These are phyloP conservation scores for Pseudonaja textilis DNA, from an alignment of 2,113 vertebrate species.

Conservation along the genomic window DNA sequence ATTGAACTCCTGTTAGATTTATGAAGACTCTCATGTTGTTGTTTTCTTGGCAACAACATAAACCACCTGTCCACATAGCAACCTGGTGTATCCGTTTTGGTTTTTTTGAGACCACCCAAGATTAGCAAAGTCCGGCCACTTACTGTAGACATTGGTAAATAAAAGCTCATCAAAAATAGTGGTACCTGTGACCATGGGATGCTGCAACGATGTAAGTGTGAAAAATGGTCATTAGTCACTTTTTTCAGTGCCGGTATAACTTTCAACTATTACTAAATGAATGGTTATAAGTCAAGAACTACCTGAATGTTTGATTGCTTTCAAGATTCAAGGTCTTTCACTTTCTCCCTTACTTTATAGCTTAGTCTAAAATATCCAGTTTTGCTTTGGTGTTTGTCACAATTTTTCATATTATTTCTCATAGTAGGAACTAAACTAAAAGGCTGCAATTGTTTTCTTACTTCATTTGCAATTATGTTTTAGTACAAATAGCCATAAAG, in stretches of 20 bases:
- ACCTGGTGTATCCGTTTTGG: not conserved
- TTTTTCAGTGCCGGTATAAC: not conserved
- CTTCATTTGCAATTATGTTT: conserved; percentile 49
- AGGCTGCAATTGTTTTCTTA: not conserved
- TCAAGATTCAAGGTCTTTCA: conserved; percentile 21
- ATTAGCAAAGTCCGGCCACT: not conserved
- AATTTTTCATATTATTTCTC: conserved; percentile 43
- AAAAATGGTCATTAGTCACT: not conserved
- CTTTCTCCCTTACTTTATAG: not conserved
- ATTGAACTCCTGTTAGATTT: not conserved
- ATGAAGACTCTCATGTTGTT: not conserved
- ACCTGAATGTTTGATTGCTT: conserved; percentile 4
- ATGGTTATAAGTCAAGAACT: not conserved
- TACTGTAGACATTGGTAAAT: not conserved
- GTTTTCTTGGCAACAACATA: not conserved
- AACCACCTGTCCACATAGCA: not conserved
- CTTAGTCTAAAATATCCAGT: not conserved
- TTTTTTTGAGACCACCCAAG: not conserved
- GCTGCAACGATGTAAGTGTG: not conserved
- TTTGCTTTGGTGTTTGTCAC: conserved; percentile 37
- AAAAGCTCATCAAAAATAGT: not conserved
- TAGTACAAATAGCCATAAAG: conserved; percentile 42
- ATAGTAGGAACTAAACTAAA: conserved; percentile 16
- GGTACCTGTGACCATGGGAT: not conserved
- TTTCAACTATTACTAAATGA: not conserved